Conservation (phyloP, 2,113 vertebrate species). For the Bos javanicus region DNA sequence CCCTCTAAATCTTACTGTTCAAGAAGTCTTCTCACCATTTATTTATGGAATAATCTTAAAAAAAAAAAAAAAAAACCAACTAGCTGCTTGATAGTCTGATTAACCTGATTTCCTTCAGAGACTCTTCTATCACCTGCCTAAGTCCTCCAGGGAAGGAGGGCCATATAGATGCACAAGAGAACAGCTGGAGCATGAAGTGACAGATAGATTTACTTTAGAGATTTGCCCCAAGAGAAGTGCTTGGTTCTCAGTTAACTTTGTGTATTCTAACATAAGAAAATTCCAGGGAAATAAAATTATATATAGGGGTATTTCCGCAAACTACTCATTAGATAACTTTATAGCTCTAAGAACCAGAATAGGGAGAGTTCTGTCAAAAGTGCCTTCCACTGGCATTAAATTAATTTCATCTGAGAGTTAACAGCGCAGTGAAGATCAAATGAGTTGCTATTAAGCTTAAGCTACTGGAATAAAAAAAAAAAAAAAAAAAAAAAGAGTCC, state of each 20-base stretch:
- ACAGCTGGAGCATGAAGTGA: conserved; percentile 8
- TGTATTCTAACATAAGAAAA: background rate
- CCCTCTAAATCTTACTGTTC: background rate
- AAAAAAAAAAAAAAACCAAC: background rate
- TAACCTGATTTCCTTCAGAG: conserved; percentile 29
- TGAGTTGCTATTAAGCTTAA: background rate
- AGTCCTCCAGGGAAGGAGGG: background rate
- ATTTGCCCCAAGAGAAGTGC: conserved; percentile 10
- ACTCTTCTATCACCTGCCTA: background rate
- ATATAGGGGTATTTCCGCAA: conserved; percentile 25
- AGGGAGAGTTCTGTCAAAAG: background rate
- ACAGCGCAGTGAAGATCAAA: background rate
- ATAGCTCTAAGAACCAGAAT: background rate
- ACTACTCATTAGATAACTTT: conserved; percentile 1
- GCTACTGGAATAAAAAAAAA: background rate
- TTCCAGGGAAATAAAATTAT: conserved; percentile 24
- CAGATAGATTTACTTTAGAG: background rate
- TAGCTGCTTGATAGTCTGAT: background rate
- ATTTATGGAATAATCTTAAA: background rate
- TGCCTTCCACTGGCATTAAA: background rate
- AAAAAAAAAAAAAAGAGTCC: background rate
- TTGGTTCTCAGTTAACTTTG: conserved; percentile 11
- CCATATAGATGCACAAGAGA: background rate
- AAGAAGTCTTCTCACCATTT: background rate
- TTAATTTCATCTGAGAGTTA: conserved; percentile 28